Evolutionary conservation across 1,140 invertebrate species (phyloP), one percentile per base, ranked within the genome.

Genomic region (Cataglyphis hispanica): DNA sequence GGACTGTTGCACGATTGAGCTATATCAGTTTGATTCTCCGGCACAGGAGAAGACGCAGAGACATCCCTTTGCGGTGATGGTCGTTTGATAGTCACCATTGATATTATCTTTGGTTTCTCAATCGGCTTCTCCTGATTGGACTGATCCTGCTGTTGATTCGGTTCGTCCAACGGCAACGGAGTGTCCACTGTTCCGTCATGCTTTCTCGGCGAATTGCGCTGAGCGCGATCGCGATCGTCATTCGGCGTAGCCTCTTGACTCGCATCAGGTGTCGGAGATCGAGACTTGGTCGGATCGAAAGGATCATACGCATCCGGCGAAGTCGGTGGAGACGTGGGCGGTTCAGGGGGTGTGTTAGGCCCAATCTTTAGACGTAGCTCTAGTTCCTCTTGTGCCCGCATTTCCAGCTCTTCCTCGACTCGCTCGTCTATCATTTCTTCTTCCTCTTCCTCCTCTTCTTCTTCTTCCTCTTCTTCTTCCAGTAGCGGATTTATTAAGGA

Each of bases 241-340:
- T 93, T 72, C 74, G 94, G 86, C 85, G 94, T 92, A 50, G 93
- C 83, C 90, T 95, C 87, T 92, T 95, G 60, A 93, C 95, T 86
- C 89, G 95, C 53, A 87, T 94, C 93, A 0, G 96, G 96, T 10
- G 96, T 96, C 5, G 95, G 95, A 0, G 97, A 97, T 2, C 97
- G 96, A 3, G 97, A 98, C 92, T 98, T 98, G 1, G 98, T 98
- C 1, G 98, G 98, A 91, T 98, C 98, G 92, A 98, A 98, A 1
- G 98, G 98, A 96, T 98, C 98, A 93, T 98, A 98, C 4, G 96
- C 97, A 92, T 98, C 97, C 3, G 96, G 97, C 5, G 97, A 97
- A 11, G 96, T 96, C 0, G 96, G 96, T 0, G 96, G 96, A 3
- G 96, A 96, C 25, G 95, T 95, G 0, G 96, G 96, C 0, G 96